Conservation (phyloP, 2,797 vertebrate genomes). For the Phyllotis vaccarum region DNA sequence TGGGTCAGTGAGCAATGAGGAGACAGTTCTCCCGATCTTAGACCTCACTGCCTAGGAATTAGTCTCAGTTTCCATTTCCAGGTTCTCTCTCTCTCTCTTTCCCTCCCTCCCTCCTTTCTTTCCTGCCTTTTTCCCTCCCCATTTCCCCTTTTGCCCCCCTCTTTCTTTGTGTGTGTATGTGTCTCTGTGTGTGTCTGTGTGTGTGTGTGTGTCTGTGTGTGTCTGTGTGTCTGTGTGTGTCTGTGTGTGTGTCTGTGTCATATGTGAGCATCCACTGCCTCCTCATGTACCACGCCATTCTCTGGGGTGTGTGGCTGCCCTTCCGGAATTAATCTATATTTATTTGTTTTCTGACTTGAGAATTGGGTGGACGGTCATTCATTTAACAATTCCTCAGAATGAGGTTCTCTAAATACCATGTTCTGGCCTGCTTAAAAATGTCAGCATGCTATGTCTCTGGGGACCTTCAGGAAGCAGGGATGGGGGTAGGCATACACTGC, state of each 20-base stretch:
- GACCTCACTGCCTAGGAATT: neutral
- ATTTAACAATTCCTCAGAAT: neutral
- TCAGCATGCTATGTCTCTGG: neutral
- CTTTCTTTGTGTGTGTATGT: rapidly evolving
- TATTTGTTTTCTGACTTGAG: neutral
- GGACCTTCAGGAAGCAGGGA: neutral
- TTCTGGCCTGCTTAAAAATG: neutral
- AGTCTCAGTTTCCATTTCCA: neutral
- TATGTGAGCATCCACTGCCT: neutral
- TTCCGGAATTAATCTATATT: neutral
- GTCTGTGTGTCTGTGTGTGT: no score
- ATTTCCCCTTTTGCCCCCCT: neutral
- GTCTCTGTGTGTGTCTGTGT: neutral
- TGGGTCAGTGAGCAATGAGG: neutral
- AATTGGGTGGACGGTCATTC: neutral
- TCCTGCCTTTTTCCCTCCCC: neutral
- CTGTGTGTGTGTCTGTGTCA: neutral
- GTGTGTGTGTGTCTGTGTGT: neutral
- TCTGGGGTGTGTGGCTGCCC: neutral
- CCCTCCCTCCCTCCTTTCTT: neutral
- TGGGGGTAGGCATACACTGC: neutral
- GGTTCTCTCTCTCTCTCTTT: neutral
- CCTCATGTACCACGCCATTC: neutral
- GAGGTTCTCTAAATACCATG: neutral
- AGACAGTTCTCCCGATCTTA: neutral